phyloP scores from a whole-genome alignment of 92 coral and sea anemone species.

The Umimayanthus kanabou region DNA sequence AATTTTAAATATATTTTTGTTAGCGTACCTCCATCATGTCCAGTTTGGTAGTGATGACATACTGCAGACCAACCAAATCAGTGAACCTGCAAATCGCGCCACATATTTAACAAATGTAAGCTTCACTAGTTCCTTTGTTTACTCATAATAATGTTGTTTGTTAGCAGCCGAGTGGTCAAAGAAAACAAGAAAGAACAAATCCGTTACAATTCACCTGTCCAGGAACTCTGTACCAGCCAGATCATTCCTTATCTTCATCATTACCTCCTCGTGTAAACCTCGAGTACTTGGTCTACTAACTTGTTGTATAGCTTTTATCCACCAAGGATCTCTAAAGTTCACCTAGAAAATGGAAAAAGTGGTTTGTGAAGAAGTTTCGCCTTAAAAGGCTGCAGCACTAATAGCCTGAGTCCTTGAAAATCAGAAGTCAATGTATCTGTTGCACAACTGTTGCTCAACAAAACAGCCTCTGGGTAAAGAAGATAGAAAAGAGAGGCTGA shows the following conservation, averaged over 20 bases:
- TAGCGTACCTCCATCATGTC: conserved; percentile 77
- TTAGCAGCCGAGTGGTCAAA: neutral
- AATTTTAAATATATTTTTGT: neutral
- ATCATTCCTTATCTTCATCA: conserved; percentile 77
- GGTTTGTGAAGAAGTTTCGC: neutral
- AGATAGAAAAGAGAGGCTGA: neutral
- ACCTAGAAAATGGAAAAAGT: conserved; percentile 54
- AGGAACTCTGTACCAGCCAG: conserved; percentile 62
- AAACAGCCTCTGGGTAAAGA: neutral
- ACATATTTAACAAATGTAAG: neutral
- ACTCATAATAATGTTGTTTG: neutral
- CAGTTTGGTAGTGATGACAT: conserved; percentile 70
- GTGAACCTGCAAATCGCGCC: conserved; percentile 59
- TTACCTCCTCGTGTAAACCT: conserved; percentile 53
- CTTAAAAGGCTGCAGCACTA: neutral
- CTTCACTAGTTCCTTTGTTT: neutral
- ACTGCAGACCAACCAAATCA: conserved; percentile 85
- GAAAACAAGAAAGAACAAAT: neutral
- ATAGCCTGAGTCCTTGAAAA: neutral
- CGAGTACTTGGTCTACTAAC: conserved; percentile 28
- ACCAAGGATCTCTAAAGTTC: conserved; percentile 84
- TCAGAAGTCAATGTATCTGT: neutral
- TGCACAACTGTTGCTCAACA: too few relatives aligned
- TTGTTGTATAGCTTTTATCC: conserved; percentile 74
- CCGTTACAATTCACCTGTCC: conserved; percentile 51